Conservation (phyloP, 2,888 invertebrate species). For the Trachelus stipa region DNA sequence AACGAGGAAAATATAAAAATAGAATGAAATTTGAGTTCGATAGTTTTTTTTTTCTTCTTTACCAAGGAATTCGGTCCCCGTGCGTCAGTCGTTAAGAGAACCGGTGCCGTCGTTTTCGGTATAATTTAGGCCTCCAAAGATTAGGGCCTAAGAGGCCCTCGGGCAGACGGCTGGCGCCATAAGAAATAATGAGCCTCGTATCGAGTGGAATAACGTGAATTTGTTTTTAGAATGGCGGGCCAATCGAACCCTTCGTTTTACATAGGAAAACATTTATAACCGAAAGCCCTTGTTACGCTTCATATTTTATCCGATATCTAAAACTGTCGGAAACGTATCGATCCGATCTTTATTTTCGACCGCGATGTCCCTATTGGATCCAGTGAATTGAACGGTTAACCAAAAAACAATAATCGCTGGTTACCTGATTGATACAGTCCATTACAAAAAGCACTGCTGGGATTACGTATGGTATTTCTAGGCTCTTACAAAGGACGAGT, state of each 20-base stretch:
- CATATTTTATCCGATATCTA: neutral
- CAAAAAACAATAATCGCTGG: neutral
- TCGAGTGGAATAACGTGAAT: neutral
- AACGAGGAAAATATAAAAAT: constrained; percentile 14
- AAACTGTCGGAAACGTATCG: neutral
- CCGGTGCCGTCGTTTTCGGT: neutral
- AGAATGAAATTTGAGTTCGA: constrained; percentile 9
- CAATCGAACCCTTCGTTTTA: too few species aligned
- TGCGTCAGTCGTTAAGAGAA: neutral
- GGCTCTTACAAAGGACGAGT: neutral
- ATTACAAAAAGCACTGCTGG: neutral
- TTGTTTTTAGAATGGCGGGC: neutral
- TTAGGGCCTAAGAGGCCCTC: constrained; percentile 22
- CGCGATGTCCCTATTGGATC: neutral
- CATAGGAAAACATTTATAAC: neutral
- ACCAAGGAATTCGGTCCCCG: neutral
- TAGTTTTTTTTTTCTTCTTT: neutral
- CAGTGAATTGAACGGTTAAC: neutral
- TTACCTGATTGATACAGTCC: neutral
- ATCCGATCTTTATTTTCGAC: neutral
- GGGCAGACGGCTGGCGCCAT: constrained; percentile 25
- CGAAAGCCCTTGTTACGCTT: neutral
- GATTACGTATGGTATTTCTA: neutral
- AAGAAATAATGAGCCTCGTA: constrained; percentile 21
- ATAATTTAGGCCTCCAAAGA: constrained; percentile 23